phyloP scores from a whole-genome alignment of 1,140 invertebrate genomes.

The Cydia amplana region DNA sequence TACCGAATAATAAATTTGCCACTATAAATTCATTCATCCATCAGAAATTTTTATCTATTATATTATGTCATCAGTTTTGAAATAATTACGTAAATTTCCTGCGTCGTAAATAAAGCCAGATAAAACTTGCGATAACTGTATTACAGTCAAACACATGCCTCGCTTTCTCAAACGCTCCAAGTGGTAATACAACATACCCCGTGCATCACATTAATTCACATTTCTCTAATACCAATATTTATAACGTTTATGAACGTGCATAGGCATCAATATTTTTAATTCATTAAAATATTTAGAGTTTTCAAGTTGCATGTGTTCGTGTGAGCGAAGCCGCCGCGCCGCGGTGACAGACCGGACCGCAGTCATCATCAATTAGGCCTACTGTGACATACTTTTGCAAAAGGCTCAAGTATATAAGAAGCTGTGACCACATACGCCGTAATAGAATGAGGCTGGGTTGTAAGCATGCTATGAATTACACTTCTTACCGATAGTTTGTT shows the following conservation, averaged over 20 bases:
- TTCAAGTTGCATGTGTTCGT: slow-evolving; percentile 24
- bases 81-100: neutral
- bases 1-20: too few relatives aligned
- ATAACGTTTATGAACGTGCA: slow-evolving; percentile 7
- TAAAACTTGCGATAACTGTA: slow-evolving; percentile 16
- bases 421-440: slow-evolving; percentile 1
- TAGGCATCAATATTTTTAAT: slow-evolving; percentile 28
- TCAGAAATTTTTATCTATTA: too few relatives aligned
- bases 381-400: neutral
- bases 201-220: slow-evolving; percentile 17
- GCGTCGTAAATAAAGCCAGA: slow-evolving; percentile 1
- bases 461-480: slow-evolving; percentile 45
- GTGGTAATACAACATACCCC: neutral
- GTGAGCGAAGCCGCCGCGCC: slow-evolving; percentile 42
- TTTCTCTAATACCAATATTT: slow-evolving; percentile 27
- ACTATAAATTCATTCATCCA: too few relatives aligned
- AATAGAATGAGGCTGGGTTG: neutral
- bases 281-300: slow-evolving; percentile 34
- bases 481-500: slow-evolving; percentile 41
- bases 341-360: slow-evolving; percentile 37
- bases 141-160: neutral
- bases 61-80: neutral
- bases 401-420: neutral
- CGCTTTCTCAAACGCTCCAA: slow-evolving; percentile 25
- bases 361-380: slow-evolving; percentile 48